These are phyloP conservation scores for Rhaphigaster nebulosa DNA, from an alignment of 2,888 invertebrate genomes.

Conservation along the genomic window DNA sequence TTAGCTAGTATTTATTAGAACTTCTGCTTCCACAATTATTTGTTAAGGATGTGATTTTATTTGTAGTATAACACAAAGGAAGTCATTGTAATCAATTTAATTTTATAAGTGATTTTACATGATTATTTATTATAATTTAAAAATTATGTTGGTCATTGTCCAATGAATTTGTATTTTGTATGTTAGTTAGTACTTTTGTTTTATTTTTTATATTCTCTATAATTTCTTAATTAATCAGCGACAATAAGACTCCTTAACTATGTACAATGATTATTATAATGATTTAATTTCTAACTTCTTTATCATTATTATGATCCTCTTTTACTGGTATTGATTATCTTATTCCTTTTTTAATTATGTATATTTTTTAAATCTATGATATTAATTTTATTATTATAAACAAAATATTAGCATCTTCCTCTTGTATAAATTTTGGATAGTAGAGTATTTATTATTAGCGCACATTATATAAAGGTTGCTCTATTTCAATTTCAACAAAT, in stretches of 20 bases:
- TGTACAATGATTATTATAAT: constrained; percentile 12
- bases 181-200: constrained; percentile 4
- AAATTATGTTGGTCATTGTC: background rate
- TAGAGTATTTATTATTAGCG: constrained; percentile 1
- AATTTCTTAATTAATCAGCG: constrained; percentile 18
- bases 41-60: constrained; percentile 28
- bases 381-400: constrained; percentile 14
- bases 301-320: background rate
- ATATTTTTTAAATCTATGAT: background rate
- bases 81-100: constrained; percentile 1
- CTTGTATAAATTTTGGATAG: constrained; percentile 21
- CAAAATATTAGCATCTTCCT: constrained; percentile 36
- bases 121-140: constrained; percentile 9
- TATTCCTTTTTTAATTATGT: background rate
- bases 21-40: constrained; percentile 44
- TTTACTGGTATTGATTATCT: background rate
- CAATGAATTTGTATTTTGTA: background rate
- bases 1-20: constrained; percentile 48
- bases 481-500: background rate
- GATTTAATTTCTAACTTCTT: background rate
- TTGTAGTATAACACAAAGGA: constrained; percentile 27
- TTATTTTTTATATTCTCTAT: constrained; percentile 3
- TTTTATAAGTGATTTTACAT: background rate
- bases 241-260: constrained; percentile 36
- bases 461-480: constrained; percentile 47